phyloP scores from a whole-genome alignment of 2,888 invertebrate species.

The Stenolophus ochropezus region DNA sequence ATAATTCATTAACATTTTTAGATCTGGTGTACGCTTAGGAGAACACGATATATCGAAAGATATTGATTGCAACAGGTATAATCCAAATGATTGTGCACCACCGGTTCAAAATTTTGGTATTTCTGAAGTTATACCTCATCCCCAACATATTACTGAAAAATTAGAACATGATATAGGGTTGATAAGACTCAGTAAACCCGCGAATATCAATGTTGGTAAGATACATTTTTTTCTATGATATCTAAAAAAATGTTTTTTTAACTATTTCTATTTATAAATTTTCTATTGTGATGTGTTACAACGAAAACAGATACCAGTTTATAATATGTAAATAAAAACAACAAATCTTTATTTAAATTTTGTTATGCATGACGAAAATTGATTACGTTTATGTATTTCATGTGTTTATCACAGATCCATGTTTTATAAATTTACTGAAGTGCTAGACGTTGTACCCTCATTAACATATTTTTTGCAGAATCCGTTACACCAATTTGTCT shows the following conservation, averaged over 20 bases:
- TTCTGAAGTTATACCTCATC: constrained; percentile 74
- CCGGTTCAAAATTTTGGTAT: constrained; percentile 75
- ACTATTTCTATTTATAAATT: too few species aligned
- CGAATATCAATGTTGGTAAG: background rate
- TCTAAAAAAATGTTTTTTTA: too few species aligned
- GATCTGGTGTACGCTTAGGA: constrained; percentile 79
- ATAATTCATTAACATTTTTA: too few species aligned
- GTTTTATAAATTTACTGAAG: background rate
- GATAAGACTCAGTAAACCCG: constrained; percentile 4
- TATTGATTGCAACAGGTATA: constrained; percentile 71
- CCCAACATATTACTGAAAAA: constrained; percentile 73
- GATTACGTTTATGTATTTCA: too few species aligned
- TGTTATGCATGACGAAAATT: too few species aligned
- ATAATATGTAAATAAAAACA: too few species aligned
- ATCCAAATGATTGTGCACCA: constrained; percentile 70
- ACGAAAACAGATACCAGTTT: too few species aligned
- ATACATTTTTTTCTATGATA: too few species aligned
- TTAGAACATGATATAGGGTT: constrained; percentile 77
- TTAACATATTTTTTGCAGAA: constrained; percentile 65
- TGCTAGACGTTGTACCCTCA: background rate
- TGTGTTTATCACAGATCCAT: too few species aligned
- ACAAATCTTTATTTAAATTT: too few species aligned
- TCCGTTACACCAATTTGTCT: constrained; percentile 74
- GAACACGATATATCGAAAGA: constrained; percentile 75
- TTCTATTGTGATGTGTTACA: too few species aligned